Base-by-base conservation (phyloP, 2,113 vertebrate species). In the Orientallactaga bullata region DNA sequence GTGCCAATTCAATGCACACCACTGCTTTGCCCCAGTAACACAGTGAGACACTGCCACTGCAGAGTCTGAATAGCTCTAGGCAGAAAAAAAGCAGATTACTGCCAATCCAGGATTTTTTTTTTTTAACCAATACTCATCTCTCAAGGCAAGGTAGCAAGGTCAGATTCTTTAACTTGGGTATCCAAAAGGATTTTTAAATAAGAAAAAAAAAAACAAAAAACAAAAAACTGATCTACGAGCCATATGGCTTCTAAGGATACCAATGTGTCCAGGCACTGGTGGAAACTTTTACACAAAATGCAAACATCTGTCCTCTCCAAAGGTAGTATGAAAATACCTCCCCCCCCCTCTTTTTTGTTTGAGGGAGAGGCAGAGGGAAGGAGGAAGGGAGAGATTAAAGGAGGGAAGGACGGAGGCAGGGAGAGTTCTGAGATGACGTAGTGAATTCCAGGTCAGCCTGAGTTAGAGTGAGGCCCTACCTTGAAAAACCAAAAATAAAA, bases 191-290 rank as follows among this genome's bases (percentile, higher is more conserved):
- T 26, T 89, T 94, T 94, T 91, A 35, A 61, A 85, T 80, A 79
- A 47, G 85, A 96, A 85, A 91, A 91, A 87, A 47, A 47, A 8
- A 47, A 47, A 47, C 87, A 96, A 85, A 91, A 91, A 87, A 95
- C 77, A 89, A 93, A 37, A 63, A 4, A 88, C 17, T 87, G 79
- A 94, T 63, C 89, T 94, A 86, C 26, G 0, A 83, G 79, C 1
- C 87, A 9, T 82, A 21, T 17, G 7, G 47, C n/a, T 58, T 85
- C 23, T 37, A 71, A 47, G 81, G 37, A 79, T 8, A 61, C 32
- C 58, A 61, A 18, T 21, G 37, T 88, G 61, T 73, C 39, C 35
- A 74, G 9, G 2, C 2, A 39, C 3, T 11, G 21, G 21, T 1
- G 13, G 74, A 90, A 72, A 63, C 6, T 61, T 58, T 12, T 68